Evolutionary conservation across 2,888 invertebrate species (phyloP).

Genomic region (Acanthopleura granulata): DNA sequence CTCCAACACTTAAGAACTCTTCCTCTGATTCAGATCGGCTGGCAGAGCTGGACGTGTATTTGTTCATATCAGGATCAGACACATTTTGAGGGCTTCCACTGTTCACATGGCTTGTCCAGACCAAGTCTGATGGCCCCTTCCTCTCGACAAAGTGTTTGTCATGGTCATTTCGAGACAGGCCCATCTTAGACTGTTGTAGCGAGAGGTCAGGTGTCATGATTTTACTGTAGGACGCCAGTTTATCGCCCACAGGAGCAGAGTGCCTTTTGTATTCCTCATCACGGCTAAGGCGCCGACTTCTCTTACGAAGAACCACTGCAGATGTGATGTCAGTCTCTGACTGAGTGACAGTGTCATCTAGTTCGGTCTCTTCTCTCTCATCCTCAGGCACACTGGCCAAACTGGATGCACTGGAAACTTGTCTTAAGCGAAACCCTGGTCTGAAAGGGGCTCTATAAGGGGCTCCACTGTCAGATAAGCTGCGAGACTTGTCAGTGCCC

Average conservation of each 20-base stretch:
- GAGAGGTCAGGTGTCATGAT: constrained; percentile 2
- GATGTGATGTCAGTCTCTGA: constrained; percentile 32
- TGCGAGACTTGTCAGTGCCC: neutral
- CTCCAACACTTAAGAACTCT: neutral
- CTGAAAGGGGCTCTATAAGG: neutral
- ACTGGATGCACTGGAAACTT: constrained; percentile 46
- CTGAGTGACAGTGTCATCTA: constrained; percentile 13
- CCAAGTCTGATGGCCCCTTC: neutral
- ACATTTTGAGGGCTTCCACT: neutral
- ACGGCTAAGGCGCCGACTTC: constrained; percentile 35
- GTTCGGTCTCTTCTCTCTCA: constrained; percentile 31
- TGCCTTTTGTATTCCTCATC: constrained; percentile 49
- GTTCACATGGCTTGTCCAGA: neutral
- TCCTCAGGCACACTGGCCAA: constrained; percentile 60
- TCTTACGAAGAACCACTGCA: constrained; percentile 38
- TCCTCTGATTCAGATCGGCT: neutral
- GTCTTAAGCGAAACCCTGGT: neutral
- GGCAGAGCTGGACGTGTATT: neutral
- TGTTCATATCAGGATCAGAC: neutral
- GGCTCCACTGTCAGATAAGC: neutral
- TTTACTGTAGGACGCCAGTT: constrained; percentile 37
- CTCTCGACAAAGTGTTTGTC: neutral
- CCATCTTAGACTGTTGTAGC: neutral
- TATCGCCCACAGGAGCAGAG: constrained; percentile 51
- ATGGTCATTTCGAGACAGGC: neutral